Evolutionary conservation across 2,113 vertebrate genomes (phyloP), one percentile per base, ranked within the genome.

Genomic region (Xiphias gladius): DNA sequence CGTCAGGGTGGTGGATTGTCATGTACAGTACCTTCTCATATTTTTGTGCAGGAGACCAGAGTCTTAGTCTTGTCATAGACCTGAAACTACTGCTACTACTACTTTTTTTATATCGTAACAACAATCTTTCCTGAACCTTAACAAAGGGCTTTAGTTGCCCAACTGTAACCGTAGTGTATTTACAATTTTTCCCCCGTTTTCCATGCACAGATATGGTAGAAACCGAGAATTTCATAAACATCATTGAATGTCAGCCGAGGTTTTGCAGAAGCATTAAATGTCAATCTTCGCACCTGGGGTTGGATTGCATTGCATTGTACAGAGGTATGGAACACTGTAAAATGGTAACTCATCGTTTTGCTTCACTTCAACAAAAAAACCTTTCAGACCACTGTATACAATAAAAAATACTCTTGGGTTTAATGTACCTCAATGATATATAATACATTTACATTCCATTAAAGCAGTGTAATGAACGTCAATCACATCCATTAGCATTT

Each of bases 401-500:
- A 10, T 37, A 41, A 16, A 26, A 5, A 4, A n/a, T 2, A 8
- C 17, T 30, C 63, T 61, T 30, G n/a, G 24, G 19, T 67, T 68
- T 75, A 2, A 69, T 5, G 17, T n/a, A 52, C 39, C 1, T 66
- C 10, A 20, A 65, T 78, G 2, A 62, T 62, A 80, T 43, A 26
- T 65, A 22, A 39, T 19, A 24, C 17, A 73, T 69, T 73, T 13
- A 19, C 24, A 28, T 63, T 58, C 14, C 17, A 71, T 73, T 70
- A 12, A 54, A 70, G 6, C 41, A 43, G 48, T 70, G 41, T 35
- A 22, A 65, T 76, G 16, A 52, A 59, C 74, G 26, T 24, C 35
- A 30, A 7, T 83, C 35, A 73, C 57, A 26, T 12, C 41, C 32
- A 48, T 83, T 39, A 30, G 24, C 20, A 55, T 41, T 59, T 32